phyloP scores from a whole-genome alignment of 2,888 invertebrate genomes.

The Phragmatobia fuliginosa region DNA sequence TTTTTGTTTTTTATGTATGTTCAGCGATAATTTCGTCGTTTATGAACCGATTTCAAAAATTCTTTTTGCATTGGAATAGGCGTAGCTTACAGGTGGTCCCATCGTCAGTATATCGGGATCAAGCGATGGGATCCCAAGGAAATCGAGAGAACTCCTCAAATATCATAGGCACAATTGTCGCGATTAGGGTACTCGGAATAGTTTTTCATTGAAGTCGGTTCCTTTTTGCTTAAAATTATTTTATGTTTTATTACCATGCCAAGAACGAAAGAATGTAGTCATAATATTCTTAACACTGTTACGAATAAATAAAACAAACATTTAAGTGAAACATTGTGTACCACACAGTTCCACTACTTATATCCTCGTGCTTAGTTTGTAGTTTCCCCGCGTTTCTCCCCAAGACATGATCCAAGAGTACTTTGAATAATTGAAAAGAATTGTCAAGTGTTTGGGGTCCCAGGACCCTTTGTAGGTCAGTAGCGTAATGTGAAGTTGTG shows the following conservation, averaged over 20 bases:
- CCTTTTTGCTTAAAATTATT: too few relatives aligned
- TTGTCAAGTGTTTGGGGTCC: slow-evolving; percentile 64
- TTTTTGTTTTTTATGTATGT: too few relatives aligned
- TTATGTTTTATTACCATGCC: neutral
- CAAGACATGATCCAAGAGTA: slow-evolving; percentile 61
- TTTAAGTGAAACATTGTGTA: slow-evolving; percentile 1
- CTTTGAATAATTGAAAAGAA: slow-evolving; percentile 83
- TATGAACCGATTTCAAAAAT: too few relatives aligned
- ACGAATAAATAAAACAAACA: slow-evolving; percentile 8
- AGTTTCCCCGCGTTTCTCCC: slow-evolving; percentile 29
- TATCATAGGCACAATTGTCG: too few relatives aligned
- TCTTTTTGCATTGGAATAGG: too few relatives aligned
- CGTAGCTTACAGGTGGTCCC: too few relatives aligned
- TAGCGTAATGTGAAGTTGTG: slow-evolving; percentile 59
- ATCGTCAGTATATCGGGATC: too few relatives aligned
- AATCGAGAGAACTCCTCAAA: too few relatives aligned
- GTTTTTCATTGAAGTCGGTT: too few relatives aligned
- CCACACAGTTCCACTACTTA: slow-evolving; percentile 9
- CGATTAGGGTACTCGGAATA: too few relatives aligned
- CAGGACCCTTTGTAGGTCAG: slow-evolving; percentile 75
- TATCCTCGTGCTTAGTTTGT: slow-evolving; percentile 37
- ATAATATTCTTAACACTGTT: neutral
- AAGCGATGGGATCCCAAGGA: too few relatives aligned
- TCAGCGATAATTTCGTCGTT: too few relatives aligned
- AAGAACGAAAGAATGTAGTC: neutral